phyloP scores from a whole-genome alignment of 2,888 invertebrate genomes.

The Thymelicus acteon region DNA sequence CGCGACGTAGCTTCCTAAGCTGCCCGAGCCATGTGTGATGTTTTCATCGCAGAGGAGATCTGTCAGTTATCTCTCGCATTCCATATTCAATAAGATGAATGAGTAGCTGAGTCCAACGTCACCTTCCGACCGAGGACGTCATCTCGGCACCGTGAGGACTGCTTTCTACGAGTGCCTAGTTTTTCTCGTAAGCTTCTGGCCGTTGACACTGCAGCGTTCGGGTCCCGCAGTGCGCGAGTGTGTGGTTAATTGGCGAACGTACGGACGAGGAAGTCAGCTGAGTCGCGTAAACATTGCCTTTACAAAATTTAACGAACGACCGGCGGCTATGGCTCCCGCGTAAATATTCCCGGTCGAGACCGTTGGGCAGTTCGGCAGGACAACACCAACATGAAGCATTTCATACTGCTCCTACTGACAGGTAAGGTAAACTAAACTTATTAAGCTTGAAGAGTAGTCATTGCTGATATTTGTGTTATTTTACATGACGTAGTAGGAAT shows the following conservation, averaged over 20 bases:
- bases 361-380: constrained; percentile 52
- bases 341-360: constrained; percentile 57
- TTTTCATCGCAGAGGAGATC: constrained; percentile 75
- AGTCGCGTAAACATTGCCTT: constrained; percentile 78
- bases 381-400: constrained; percentile 70
- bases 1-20: constrained; percentile 63
- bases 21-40: constrained; percentile 79
- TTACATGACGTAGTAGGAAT: background rate
- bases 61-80: constrained; percentile 63
- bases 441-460: constrained; percentile 3
- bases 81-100: constrained; percentile 62
- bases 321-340: constrained; percentile 67
- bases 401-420: constrained; percentile 73
- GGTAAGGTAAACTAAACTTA: constrained; percentile 57
- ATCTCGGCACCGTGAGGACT: constrained; percentile 54
- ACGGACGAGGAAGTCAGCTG: constrained; percentile 76
- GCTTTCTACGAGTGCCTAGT: constrained; percentile 77
- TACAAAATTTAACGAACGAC: constrained; percentile 58
- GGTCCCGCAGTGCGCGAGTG: constrained; percentile 83
- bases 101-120: constrained; percentile 55
- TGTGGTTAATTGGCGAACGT: constrained; percentile 80
- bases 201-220: constrained; percentile 83
- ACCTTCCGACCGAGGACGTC: constrained; percentile 47
- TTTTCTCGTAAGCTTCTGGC: constrained; percentile 78
- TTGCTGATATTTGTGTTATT: constrained; percentile 8